These are phyloP conservation scores for Globicephala melas DNA, from an alignment of 2,113 vertebrate species.

Conservation along the genomic window DNA sequence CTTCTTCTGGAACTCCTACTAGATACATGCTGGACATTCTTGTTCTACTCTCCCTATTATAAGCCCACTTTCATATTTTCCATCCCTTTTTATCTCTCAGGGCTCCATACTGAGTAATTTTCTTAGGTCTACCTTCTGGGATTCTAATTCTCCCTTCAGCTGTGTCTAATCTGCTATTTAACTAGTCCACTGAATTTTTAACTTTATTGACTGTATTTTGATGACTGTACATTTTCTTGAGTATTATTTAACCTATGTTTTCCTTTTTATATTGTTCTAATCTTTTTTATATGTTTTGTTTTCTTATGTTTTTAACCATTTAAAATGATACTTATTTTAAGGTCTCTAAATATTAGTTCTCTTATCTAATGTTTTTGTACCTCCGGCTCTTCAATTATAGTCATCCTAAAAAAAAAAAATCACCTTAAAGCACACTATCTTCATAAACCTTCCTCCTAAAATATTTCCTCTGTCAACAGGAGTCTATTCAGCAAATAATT, in stretches of 20 bases:
- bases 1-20: not conserved
- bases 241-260: not conserved
- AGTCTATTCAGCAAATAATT: not conserved
- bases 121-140: not conserved
- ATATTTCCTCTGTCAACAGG: not conserved
- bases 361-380: not conserved
- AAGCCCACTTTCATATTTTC: not conserved
- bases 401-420: not conserved
- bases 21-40: not conserved
- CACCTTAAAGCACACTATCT: not conserved
- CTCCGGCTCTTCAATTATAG: not conserved
- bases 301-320: not conserved
- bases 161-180: not conserved
- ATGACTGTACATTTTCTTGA: not conserved
- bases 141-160: not conserved
- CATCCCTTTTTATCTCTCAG: not conserved
- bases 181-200: not conserved
- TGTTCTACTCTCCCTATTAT: not conserved
- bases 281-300: not conserved
- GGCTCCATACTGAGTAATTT: not conserved
- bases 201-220: not conserved
- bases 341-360: not conserved
- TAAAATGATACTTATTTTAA: not conserved
- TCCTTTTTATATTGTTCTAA: not conserved
- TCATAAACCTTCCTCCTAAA: not conserved